Conservation (phyloP, 2,888 invertebrate genomes). For the Gastracanthus pulcherrimus region DNA sequence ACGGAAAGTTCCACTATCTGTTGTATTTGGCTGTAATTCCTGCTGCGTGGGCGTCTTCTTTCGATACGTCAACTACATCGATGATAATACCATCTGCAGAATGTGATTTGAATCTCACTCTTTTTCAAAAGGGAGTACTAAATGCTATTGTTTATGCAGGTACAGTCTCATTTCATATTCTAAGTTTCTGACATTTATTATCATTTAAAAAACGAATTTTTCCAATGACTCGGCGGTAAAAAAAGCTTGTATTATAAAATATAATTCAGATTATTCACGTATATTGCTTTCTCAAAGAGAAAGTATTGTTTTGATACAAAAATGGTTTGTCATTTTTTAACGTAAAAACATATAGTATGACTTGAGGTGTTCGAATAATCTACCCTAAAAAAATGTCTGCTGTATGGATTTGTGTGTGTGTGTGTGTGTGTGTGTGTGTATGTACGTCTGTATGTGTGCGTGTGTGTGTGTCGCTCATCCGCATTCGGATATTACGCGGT, state of each 20-base stretch:
- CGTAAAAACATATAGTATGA: too few relatives aligned
- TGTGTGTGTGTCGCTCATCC: too few relatives aligned
- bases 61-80: constrained; percentile 85
- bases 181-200: neutral
- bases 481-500: too few relatives aligned
- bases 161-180: constrained; percentile 63
- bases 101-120: constrained; percentile 84
- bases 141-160: constrained; percentile 86
- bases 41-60: constrained; percentile 83
- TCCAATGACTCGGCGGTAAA: too few relatives aligned
- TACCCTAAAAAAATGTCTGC: too few relatives aligned
- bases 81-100: constrained; percentile 86
- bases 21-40: constrained; percentile 81
- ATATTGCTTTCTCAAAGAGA: neutral
- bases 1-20: constrained; percentile 84
- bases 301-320: neutral
- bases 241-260: neutral
- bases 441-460: too few relatives aligned
- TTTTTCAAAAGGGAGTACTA: constrained; percentile 85
- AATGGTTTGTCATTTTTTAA: too few relatives aligned
- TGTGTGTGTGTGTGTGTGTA: too few relatives aligned
- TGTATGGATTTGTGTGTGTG: too few relatives aligned
- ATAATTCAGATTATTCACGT: neutral
- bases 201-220: neutral
- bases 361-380: too few relatives aligned